phyloP scores from a whole-genome alignment of 1,140 invertebrate genomes.

The Diachasma alloeum region DNA sequence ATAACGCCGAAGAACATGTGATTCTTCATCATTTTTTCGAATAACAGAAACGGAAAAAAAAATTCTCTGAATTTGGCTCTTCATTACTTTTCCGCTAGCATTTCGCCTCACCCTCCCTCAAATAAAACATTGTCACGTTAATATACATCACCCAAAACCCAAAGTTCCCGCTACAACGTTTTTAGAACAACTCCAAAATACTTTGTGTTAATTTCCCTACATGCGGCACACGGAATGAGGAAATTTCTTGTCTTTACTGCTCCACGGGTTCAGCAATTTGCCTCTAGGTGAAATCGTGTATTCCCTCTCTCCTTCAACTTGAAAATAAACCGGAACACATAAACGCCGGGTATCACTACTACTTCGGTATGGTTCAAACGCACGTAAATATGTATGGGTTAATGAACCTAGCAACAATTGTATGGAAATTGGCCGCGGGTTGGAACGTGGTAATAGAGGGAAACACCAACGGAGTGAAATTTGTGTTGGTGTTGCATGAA shows the following conservation, averaged over 20 bases:
- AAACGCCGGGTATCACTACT: neutral
- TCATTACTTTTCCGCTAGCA: no score
- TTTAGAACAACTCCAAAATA: neutral
- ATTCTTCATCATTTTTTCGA: no score
- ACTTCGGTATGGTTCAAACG: neutral
- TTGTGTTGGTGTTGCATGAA: neutral
- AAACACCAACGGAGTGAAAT: neutral
- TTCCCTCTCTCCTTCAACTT: neutral
- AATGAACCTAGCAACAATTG: conserved; percentile 35
- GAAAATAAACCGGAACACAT: neutral
- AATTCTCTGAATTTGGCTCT: no score
- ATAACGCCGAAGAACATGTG: no score
- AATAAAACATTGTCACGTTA: no score
- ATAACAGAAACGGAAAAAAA: no score
- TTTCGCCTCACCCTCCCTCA: no score
- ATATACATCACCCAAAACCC: no score
- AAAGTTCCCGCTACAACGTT: neutral
- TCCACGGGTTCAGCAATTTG: neutral
- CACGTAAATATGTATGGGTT: conserved; percentile 33
- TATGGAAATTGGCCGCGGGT: conserved; percentile 35
- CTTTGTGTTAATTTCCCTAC: neutral
- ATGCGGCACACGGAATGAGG: neutral
- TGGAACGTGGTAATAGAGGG: neutral
- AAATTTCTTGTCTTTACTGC: neutral
- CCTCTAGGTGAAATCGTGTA: neutral